Percentiles rank a stretch among this genome's conserved stretches.
Conservation (phyloP, 2,888 invertebrate genomes). For the Drosophila affinis region DNA sequence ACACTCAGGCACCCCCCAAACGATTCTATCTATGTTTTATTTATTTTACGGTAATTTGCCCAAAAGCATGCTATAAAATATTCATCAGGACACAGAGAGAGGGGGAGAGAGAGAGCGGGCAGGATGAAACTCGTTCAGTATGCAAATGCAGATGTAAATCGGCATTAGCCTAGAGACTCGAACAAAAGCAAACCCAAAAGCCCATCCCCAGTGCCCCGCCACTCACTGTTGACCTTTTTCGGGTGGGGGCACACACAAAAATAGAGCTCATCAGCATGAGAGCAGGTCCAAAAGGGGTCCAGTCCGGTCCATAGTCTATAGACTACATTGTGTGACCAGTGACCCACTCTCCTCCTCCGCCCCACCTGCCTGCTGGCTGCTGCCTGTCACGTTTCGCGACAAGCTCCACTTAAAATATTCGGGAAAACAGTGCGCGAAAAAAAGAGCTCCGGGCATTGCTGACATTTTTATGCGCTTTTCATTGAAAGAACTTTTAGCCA, state of each 20-base stretch:
- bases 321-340: background rate
- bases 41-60: conserved; percentile 67
- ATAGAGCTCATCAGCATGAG: conserved; percentile 53
- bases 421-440: background rate
- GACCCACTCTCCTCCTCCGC: background rate
- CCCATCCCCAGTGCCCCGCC: background rate
- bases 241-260: conserved; percentile 45
- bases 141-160: conserved; percentile 47
- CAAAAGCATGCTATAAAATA: conserved; percentile 75
- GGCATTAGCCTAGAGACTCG: conserved; percentile 17
- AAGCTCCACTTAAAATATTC: background rate
- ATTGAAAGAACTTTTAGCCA: background rate
- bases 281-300: background rate
- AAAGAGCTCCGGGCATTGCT: background rate
- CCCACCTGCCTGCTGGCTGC: background rate
- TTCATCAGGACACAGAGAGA: conserved; percentile 51
- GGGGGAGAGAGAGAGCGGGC: background rate
- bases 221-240: conserved; percentile 64
- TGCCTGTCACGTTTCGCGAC: background rate
- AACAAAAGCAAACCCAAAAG: conserved; percentile 6
- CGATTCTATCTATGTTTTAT: conserved; percentile 51
- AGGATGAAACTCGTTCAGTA: conserved; percentile 30
- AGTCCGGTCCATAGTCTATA: conserved; percentile 6
- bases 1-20: background rate
- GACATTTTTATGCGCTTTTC: background rate